Conservation (phyloP, 2,113 vertebrate genomes). For the Gnathonemus longibarbis region DNA sequence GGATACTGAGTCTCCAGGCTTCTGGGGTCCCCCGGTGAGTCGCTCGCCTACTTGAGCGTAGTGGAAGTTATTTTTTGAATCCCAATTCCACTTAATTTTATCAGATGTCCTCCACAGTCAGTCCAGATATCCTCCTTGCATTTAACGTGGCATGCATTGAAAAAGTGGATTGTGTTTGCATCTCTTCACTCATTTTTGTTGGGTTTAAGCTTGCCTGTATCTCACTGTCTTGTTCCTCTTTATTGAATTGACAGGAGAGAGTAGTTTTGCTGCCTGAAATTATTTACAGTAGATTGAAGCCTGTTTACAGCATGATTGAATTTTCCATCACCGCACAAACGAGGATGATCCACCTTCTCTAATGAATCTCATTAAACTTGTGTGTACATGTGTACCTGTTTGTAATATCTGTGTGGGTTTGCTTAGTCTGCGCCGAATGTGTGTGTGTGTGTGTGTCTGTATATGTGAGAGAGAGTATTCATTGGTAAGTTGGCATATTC, state of each 20-base stretch:
- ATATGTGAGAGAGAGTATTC: background rate
- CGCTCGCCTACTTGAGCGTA: background rate
- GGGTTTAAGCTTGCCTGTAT: background rate
- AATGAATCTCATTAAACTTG: constrained; percentile 5
- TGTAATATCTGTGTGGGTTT: background rate
- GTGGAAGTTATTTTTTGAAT: background rate
- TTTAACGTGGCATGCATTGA: background rate
- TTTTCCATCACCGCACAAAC: background rate
- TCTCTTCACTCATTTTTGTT: background rate
- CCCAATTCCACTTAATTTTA: constrained; percentile 1
- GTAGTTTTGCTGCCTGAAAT: background rate
- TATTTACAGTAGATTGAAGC: background rate
- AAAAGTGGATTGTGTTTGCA: background rate
- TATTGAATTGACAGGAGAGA: background rate
- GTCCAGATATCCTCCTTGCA: background rate
- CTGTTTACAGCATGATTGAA: background rate
- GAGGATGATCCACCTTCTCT: background rate
- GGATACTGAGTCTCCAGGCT: background rate
- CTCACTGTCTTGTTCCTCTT: background rate
- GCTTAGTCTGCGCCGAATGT: background rate
- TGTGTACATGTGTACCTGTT: background rate
- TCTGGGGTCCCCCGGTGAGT: background rate
- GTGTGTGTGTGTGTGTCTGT: constrained; percentile 15
- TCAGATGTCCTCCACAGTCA: constrained; percentile 1
- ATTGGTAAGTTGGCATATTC: background rate